Evolutionary conservation across 2,888 invertebrate genomes (phyloP), one percentile per base, ranked within the genome.

Genomic region (Mylabris sibirica): DNA sequence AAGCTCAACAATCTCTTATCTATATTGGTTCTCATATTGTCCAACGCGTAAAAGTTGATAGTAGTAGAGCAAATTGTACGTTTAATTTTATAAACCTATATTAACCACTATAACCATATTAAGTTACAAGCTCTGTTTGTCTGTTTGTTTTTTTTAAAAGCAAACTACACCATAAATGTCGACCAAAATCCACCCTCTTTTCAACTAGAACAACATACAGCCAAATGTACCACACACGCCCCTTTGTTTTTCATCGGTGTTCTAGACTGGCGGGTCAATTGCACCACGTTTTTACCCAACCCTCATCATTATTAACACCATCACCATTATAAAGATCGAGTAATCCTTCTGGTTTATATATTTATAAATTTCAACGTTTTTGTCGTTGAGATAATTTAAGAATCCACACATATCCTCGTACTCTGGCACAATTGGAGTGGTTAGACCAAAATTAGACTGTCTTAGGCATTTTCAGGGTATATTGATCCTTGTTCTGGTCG

Each of bases 191-290:
- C 35, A 44, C 14, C 44, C 59, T 63, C 38, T 17, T 41, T 63
- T 12, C 49, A 53, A 22, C 17, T 11, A 62, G 64, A 64, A 70
- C 66, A 66, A 64, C 64, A 63, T 65, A 65, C 67, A 59, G 65
- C 53, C 68, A 65, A 30, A 67, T 70, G 70, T 72, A 70, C 63
- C 61, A 59, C 65, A 67, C 74, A 70, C 70, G 69, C 74, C 57
- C 72, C 74, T 72, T 44, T 71, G 76, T 78, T 78, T 77, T 78
- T 77, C 72, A 72, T 68, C 66, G 69, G 70, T 66, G 70, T 66
- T 66, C 72, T 72, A 76, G 72, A 74, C 70, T 73, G 74, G 72
- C 72, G 72, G 78, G 78, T 78, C 78, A 77, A 76, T 77, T 77
- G 76, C 75, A 75, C 70, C 67, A 60, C 67, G 76, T 74, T 78